Evolutionary conservation across 2,888 invertebrate genomes (phyloP).

Genomic region (Ecliptopera silaceata): DNA sequence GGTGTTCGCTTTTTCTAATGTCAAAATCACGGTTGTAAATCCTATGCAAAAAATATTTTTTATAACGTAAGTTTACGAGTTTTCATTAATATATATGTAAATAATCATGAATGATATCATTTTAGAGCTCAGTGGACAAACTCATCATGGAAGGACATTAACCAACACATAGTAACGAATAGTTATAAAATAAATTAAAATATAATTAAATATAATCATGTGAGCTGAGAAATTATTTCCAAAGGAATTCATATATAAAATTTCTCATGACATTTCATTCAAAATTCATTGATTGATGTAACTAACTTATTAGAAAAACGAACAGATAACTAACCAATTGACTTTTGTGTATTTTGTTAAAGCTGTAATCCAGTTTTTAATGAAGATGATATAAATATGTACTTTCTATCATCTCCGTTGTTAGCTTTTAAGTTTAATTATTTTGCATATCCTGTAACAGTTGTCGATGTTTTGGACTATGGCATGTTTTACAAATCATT

Average conservation of each 20-base stretch:
- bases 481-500: slow-evolving; percentile 35
- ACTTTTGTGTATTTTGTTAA: slow-evolving; percentile 21
- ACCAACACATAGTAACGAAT: slow-evolving; percentile 28
- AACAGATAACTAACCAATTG: slow-evolving; percentile 20
- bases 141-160: slow-evolving; percentile 30
- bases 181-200: slow-evolving; percentile 26
- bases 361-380: slow-evolving; percentile 7
- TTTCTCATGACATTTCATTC: slow-evolving; percentile 11
- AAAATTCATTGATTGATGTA: slow-evolving; percentile 13
- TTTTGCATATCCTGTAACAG: slow-evolving; percentile 34
- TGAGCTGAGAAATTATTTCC: slow-evolving; percentile 14
- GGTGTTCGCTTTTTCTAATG: slow-evolving; percentile 20
- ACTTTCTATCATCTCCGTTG: slow-evolving; percentile 19
- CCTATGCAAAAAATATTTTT: neutral
- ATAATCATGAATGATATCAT: slow-evolving; percentile 25
- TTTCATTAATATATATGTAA: slow-evolving; percentile 11
- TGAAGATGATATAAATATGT: slow-evolving; percentile 4
- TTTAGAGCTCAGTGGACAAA: slow-evolving; percentile 31
- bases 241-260: slow-evolving; percentile 17
- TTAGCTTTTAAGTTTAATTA: slow-evolving; percentile 44
- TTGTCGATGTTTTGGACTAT: slow-evolving; percentile 37
- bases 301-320: slow-evolving; percentile 23
- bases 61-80: slow-evolving; percentile 1
- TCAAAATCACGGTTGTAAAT: neutral
- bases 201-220: slow-evolving; percentile 6